Evolutionary conservation across 2,113 vertebrate species (phyloP).

Genomic region (Ariopsis seemanni): DNA sequence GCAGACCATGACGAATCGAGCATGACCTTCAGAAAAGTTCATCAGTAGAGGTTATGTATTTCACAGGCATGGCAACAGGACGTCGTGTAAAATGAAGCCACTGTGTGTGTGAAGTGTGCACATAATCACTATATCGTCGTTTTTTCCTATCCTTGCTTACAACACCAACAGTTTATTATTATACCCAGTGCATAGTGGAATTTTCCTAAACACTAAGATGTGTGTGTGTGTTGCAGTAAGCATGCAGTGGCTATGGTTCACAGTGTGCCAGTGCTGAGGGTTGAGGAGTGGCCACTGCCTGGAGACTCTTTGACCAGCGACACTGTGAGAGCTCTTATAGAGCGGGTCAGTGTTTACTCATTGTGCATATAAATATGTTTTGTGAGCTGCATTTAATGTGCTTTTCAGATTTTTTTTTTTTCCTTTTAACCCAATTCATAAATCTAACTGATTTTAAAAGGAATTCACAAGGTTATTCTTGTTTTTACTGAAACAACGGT

Average conservation of each 20-base stretch:
- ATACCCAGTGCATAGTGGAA: not conserved
- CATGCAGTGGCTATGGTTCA: constrained; percentile 75
- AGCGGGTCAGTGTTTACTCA: constrained; percentile 78
- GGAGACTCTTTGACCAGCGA: constrained; percentile 83
- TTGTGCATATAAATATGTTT: not conserved
- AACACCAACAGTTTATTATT: not conserved
- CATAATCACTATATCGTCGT: not conserved
- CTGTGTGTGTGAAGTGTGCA: not conserved
- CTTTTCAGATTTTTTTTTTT: not conserved
- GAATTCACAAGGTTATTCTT: not conserved
- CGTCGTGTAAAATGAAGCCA: not conserved
- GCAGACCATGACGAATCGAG: constrained; percentile 46
- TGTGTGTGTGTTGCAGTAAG: constrained; percentile 65
- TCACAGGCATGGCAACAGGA: not conserved
- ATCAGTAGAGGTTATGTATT: not conserved
- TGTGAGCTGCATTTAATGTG: not conserved
- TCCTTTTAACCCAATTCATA: not conserved
- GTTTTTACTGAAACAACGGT: not conserved
- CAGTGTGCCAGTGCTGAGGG: constrained; percentile 81
- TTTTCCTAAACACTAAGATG: not conserved
- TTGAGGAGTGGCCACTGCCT: constrained; percentile 89
- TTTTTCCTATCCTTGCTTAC: constrained; percentile 24
- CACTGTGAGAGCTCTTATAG: constrained; percentile 81
- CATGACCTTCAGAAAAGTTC: constrained; percentile 41
- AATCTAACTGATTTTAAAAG: not conserved